A percentile compares a stretch with the other conserved stretches of the same genome.
Conservation (phyloP, 2,113 vertebrate genomes). For the Campylomormyrus numenius region DNA sequence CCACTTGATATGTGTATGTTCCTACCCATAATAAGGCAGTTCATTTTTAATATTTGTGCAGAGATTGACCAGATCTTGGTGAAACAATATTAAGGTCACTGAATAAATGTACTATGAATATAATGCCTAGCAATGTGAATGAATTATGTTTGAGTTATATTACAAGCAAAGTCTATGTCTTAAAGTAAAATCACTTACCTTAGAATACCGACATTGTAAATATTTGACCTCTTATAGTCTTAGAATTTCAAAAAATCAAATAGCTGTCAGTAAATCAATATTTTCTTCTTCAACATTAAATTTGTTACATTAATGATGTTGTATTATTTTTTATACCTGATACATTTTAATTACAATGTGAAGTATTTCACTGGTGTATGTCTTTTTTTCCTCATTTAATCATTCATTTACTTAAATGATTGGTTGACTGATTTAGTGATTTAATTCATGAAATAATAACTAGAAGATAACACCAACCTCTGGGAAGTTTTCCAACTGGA, state of each 20-base stretch:
- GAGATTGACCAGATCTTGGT: not conserved
- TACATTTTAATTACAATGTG: not conserved
- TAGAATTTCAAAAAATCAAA: not conserved
- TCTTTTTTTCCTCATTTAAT: not conserved
- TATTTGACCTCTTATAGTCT: not conserved
- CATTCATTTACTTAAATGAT: not conserved
- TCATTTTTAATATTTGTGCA: not conserved
- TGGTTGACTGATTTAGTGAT: not conserved
- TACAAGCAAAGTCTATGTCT: not conserved
- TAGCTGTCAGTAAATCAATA: not conserved
- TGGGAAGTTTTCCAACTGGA: not conserved
- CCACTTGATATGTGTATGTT: not conserved
- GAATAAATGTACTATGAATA: not conserved
- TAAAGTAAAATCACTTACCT: not conserved
- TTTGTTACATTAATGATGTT: not conserved
- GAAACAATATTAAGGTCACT: not conserved
- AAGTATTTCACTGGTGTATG: not conserved
- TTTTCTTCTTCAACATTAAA: not conserved
- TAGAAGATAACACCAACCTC: not conserved
- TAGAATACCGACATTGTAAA: not conserved
- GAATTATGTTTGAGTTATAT: not conserved
- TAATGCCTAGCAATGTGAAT: not conserved
- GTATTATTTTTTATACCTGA: not conserved
- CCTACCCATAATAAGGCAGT: not conserved
- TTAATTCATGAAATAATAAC: not conserved